A percentile compares a stretch with the other conserved stretches of the same genome.
phyloP scores from a whole-genome alignment of 37 sponge, comb jelly and placozoan genomes.

The Cliona cf. orientalis region DNA sequence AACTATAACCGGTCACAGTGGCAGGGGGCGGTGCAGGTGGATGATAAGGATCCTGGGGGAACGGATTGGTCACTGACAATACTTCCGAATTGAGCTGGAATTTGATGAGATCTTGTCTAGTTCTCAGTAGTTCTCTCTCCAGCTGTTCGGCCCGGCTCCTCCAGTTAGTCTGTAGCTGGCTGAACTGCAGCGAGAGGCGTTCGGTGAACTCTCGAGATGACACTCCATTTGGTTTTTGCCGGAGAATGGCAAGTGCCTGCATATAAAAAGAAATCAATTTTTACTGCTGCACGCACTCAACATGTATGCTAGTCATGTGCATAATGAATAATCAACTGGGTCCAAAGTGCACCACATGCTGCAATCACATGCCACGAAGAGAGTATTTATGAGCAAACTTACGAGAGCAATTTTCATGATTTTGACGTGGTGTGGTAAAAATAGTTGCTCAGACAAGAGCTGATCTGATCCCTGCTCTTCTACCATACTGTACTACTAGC shows the following conservation, averaged over 20 bases:
- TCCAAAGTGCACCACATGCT: not conserved
- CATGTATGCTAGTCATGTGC: no score
- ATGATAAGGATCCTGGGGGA: not conserved
- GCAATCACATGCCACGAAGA: not conserved
- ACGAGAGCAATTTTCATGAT: conserved; percentile 79
- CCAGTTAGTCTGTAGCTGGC: conserved; percentile 57
- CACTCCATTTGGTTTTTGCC: conserved; percentile 54
- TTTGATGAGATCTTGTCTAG: conserved; percentile 37
- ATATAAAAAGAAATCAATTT: not conserved
- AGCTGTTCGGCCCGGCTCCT: conserved; percentile 30
- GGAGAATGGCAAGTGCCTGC: conserved; percentile 73
- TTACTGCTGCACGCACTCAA: not conserved
- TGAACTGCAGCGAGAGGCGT: conserved; percentile 52
- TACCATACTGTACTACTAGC: no score
- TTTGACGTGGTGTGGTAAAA: conserved; percentile 43
- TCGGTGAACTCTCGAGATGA: conserved; percentile 43
- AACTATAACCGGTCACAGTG: no score
- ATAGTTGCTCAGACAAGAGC: not conserved
- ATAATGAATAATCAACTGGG: no score
- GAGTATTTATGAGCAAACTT: not conserved
- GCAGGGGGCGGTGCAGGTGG: no score
- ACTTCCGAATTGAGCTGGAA: conserved; percentile 10
- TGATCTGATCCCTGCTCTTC: no score
- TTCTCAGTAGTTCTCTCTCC: conserved; percentile 36
- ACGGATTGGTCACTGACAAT: not conserved